Percentiles rank a stretch among this genome's conserved stretches.
Evolutionary conservation across 2,888 invertebrate genomes (phyloP).

Genomic region (Catocala nupta): DNA sequence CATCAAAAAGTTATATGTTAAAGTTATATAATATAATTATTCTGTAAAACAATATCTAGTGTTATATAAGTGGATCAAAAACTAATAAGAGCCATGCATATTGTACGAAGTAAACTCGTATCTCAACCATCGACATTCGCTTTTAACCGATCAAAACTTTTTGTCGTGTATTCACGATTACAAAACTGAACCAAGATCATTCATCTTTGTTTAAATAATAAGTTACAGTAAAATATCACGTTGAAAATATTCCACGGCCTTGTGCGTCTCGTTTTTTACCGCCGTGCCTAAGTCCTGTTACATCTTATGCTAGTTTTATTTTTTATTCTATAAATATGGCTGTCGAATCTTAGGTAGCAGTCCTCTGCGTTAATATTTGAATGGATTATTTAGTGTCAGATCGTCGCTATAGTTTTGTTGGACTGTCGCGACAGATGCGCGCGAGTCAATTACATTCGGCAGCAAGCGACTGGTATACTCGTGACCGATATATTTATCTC

Average conservation of each 20-base stretch:
- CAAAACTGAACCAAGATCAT: conserved; percentile 18
- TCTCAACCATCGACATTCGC: conserved; percentile 7
- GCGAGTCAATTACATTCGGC: conserved; percentile 26
- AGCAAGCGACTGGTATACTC: conserved; percentile 57
- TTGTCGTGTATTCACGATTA: conserved; percentile 26
- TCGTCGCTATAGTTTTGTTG: neutral
- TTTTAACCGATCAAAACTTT: conserved; percentile 23
- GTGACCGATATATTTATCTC: conserved; percentile 67
- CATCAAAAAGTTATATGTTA: too few relatives aligned
- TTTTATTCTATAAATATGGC: conserved; percentile 26
- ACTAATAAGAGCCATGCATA: too few relatives aligned
- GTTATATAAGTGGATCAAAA: too few relatives aligned
- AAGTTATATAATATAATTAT: too few relatives aligned
- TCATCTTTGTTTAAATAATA: conserved; percentile 37
- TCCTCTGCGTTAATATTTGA: conserved; percentile 15
- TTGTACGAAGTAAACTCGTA: neutral
- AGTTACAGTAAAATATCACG: conserved; percentile 36
- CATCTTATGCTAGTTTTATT: conserved; percentile 39
- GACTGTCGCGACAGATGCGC: conserved; percentile 29
- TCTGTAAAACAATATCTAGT: conserved; percentile 3
- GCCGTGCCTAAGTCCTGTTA: conserved; percentile 45
- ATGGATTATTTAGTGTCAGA: conserved; percentile 20
- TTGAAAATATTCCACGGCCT: conserved; percentile 42
- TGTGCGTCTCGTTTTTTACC: conserved; percentile 48
- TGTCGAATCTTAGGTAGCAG: conserved; percentile 32